These are phyloP conservation scores for Bibio marci DNA, from an alignment of 2,888 invertebrate species.

Conservation along the genomic window DNA sequence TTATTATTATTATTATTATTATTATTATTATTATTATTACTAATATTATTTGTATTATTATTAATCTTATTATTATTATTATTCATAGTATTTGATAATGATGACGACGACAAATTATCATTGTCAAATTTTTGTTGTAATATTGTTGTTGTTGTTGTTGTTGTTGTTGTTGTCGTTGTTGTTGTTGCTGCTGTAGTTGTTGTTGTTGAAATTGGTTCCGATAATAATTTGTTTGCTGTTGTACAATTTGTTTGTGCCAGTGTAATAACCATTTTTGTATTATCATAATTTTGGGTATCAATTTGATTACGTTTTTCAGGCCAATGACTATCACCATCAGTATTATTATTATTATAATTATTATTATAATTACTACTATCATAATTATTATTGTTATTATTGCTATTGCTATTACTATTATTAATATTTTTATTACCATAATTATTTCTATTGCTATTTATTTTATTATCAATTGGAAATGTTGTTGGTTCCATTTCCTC, in stretches of 20 bases:
- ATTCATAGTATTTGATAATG: no score
- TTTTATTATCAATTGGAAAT: conserved; percentile 2
- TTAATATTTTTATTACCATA: neutral
- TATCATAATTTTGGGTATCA: neutral
- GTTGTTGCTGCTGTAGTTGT: conserved; percentile 10
- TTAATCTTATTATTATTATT: no score
- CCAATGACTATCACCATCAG: neutral
- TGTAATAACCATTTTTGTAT: conserved; percentile 1
- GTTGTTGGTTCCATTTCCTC: conserved; percentile 19
- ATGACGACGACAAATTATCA: neutral
- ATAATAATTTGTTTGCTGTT: neutral
- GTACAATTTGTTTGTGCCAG: neutral
- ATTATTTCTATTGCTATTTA: neutral
- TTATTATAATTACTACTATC: neutral
- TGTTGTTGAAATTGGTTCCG: neutral
- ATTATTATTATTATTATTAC: no score
- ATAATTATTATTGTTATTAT: neutral
- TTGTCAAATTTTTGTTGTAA: conserved; percentile 21
- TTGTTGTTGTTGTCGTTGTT: conserved; percentile 16
- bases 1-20: no score
- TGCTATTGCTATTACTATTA: neutral
- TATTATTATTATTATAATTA: neutral
- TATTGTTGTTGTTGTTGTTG: conserved; percentile 21
- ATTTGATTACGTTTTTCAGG: neutral
- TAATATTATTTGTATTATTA: no score